A percentile compares a stretch with the other conserved stretches of the same genome.
Conservation (phyloP, 2,113 vertebrate species). For the Spheniscus mendiculus region DNA sequence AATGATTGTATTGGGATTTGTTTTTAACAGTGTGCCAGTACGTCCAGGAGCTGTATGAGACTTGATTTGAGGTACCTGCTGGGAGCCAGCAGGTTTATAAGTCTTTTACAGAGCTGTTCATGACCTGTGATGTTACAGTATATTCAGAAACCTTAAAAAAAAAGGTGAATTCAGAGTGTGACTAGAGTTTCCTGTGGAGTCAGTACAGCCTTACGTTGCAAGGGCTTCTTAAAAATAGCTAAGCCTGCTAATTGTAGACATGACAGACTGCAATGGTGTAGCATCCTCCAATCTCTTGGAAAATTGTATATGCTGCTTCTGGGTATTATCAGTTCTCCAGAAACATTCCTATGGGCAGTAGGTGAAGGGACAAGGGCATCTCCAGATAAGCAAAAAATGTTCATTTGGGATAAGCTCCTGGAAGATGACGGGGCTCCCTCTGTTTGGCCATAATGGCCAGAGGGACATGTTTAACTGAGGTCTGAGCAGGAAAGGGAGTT, state of each 20-base stretch:
- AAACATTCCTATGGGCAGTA: not conserved
- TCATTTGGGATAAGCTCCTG: not conserved
- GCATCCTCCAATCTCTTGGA: not conserved
- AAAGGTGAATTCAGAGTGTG: not conserved
- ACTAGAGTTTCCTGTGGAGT: not conserved
- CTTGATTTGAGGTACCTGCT: not conserved
- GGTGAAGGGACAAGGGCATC: not conserved
- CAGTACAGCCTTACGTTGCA: not conserved
- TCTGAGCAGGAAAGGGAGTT: not conserved
- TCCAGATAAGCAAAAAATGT: not conserved
- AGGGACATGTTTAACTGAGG: not conserved
- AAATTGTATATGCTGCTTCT: not conserved
- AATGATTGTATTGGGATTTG: constrained; percentile 20
- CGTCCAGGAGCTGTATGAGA: not conserved
- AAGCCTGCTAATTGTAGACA: not conserved
- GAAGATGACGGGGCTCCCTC: not conserved
- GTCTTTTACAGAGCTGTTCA: not conserved
- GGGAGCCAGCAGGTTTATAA: not conserved
- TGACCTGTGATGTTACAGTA: not conserved
- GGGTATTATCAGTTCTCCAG: not conserved
- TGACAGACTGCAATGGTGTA: not conserved
- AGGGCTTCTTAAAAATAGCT: not conserved
- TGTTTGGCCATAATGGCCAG: not conserved
- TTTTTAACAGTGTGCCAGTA: not conserved
- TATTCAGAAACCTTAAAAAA: not conserved